phyloP scores from a whole-genome alignment of 2,113 vertebrate genomes.

The Corvus cornix region DNA sequence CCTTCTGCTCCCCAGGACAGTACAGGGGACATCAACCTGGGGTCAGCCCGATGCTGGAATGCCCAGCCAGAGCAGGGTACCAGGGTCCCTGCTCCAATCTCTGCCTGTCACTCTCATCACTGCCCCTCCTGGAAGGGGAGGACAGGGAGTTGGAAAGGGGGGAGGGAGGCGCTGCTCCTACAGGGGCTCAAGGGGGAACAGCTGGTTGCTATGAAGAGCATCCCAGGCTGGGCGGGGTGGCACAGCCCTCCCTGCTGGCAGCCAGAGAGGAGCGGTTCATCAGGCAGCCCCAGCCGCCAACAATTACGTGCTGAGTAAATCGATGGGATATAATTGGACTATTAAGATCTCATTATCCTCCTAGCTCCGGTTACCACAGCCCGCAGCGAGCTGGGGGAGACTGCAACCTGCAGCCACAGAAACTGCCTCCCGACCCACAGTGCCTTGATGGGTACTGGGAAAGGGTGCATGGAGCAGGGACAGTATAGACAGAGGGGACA shows the following conservation, averaged over 20 bases:
- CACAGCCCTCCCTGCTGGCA: slow-evolving; percentile 32
- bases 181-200: background rate
- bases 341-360: slow-evolving; percentile 86
- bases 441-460: background rate
- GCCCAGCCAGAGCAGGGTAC: background rate
- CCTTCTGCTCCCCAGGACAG: background rate
- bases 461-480: background rate
- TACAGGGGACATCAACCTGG: accelerated
- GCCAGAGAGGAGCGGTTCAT: slow-evolving; percentile 36
- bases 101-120: background rate
- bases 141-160: accelerated
- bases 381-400: background rate
- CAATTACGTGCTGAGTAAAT: slow-evolving; percentile 75
- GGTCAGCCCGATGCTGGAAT: background rate
- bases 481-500: background rate
- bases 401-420: background rate
- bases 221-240: background rate
- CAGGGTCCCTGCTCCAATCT: background rate
- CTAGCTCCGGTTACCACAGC: slow-evolving; percentile 35
- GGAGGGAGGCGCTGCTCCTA: background rate
- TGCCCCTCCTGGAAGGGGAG: background rate
- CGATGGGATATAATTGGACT: slow-evolving; percentile 77
- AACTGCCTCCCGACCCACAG: background rate
- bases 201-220: background rate
- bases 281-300: slow-evolving; percentile 67